Evolutionary conservation across 1,140 invertebrate genomes (phyloP).

Genomic region (Acyrthosiphon pisum): DNA sequence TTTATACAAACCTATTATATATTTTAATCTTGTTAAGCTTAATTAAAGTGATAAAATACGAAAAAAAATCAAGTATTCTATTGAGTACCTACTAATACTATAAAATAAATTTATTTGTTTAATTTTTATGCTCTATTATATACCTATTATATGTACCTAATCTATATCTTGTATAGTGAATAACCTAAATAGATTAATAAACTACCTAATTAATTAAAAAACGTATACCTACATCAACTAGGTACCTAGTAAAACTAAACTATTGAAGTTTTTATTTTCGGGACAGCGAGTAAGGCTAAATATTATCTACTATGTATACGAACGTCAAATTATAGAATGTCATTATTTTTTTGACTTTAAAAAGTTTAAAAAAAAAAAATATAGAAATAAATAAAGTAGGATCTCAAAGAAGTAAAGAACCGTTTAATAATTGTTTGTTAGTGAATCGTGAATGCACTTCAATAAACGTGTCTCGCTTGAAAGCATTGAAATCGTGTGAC

Average conservation of each 20-base stretch:
- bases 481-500: constrained; percentile 23
- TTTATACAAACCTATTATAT: too few species aligned
- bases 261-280: not conserved
- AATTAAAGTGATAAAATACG: not conserved
- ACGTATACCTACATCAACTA: not conserved
- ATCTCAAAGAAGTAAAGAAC: not conserved
- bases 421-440: constrained; percentile 12
- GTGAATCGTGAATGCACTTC: not conserved
- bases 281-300: not conserved
- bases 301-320: not conserved
- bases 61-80: not conserved
- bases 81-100: not conserved
- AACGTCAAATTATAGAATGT: not conserved
- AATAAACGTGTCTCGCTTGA: constrained; percentile 26
- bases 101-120: not conserved
- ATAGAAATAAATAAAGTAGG: not conserved
- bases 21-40: not conserved
- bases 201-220: not conserved
- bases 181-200: not conserved
- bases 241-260: not conserved
- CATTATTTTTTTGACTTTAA: not conserved
- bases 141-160: not conserved
- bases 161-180: not conserved
- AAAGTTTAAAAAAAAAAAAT: not conserved
- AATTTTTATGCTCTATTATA: not conserved